A percentile compares a stretch with the other conserved stretches of the same genome.
These are phyloP conservation scores for Aegotheles bennettii DNA, from an alignment of 2,113 vertebrate species.

Conservation along the genomic window DNA sequence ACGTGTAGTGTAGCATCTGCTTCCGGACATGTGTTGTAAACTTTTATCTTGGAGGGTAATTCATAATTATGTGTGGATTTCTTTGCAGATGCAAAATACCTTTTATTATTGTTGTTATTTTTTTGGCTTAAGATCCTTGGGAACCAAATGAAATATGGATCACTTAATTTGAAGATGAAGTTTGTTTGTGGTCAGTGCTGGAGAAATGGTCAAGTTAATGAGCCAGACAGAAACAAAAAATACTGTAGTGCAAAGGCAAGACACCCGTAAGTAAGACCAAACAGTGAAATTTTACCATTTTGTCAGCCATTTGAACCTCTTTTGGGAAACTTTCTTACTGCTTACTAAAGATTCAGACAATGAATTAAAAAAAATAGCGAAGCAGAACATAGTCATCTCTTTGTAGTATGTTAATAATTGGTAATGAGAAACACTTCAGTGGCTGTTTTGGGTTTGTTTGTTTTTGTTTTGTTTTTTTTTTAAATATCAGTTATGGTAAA, in stretches of 20 bases:
- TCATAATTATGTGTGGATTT: background rate
- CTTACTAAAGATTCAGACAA: background rate
- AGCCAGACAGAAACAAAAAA: conserved; percentile 94
- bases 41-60: background rate
- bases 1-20: background rate
- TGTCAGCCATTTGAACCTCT: background rate
- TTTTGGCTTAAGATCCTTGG: conserved; percentile 73
- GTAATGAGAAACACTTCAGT: background rate
- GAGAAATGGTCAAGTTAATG: conserved; percentile 92
- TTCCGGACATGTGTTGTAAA: background rate
- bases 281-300: background rate
- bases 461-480: background rate
- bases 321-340: background rate
- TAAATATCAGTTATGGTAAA: background rate
- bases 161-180: conserved; percentile 92
- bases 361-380: background rate
- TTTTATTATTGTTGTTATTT: background rate
- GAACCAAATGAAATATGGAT: conserved; percentile 79
- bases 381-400: background rate
- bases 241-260: conserved; percentile 96
- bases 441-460: no score
- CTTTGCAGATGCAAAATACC: background rate
- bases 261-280: conserved; percentile 84
- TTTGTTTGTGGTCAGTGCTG: conserved; percentile 95
- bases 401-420: background rate